These are phyloP conservation scores for Sandelia bainsii DNA, from an alignment of 2,797 vertebrate species.

Conservation along the genomic window DNA sequence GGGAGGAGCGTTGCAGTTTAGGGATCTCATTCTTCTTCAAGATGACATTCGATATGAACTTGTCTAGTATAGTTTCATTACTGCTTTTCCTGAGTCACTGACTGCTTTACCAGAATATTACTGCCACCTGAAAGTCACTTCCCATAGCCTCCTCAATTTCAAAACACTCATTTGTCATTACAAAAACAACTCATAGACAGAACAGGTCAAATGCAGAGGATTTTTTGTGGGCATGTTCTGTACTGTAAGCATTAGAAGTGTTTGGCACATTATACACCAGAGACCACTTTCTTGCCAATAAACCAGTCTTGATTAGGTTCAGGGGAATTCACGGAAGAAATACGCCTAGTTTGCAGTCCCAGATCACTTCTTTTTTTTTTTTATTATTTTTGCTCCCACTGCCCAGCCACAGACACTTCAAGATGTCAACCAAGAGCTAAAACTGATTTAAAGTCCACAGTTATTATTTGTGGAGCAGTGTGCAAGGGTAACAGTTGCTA, in stretches of 20 bases:
- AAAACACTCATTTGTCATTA: neutral
- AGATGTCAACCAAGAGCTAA: conserved; percentile 25
- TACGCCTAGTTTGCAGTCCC: neutral
- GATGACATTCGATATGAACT: conserved; percentile 68
- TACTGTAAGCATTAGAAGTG: neutral
- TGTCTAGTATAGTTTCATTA: conserved; percentile 67
- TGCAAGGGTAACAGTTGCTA: conserved; percentile 6
- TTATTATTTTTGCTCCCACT: neutral
- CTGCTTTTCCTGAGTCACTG: conserved; percentile 37
- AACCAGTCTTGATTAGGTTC: neutral
- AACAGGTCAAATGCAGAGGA: neutral
- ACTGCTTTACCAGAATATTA: conserved; percentile 35
- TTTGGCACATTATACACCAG: neutral
- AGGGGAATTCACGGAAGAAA: neutral
- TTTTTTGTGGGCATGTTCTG: neutral
- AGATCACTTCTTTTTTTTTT: neutral
- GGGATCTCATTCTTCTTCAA: conserved; percentile 56
- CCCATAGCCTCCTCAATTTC: conserved; percentile 15
- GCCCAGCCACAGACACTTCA: conserved; percentile 7
- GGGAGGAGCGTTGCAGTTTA: conserved; percentile 31
- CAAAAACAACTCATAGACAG: neutral
- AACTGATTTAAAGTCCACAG: conserved; percentile 30
- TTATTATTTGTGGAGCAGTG: conserved; percentile 22
- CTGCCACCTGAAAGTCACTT: conserved; percentile 24
- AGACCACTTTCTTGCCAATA: neutral